phyloP scores from a whole-genome alignment of 2,797 vertebrate species.

The Sphaeramia orbicularis region DNA sequence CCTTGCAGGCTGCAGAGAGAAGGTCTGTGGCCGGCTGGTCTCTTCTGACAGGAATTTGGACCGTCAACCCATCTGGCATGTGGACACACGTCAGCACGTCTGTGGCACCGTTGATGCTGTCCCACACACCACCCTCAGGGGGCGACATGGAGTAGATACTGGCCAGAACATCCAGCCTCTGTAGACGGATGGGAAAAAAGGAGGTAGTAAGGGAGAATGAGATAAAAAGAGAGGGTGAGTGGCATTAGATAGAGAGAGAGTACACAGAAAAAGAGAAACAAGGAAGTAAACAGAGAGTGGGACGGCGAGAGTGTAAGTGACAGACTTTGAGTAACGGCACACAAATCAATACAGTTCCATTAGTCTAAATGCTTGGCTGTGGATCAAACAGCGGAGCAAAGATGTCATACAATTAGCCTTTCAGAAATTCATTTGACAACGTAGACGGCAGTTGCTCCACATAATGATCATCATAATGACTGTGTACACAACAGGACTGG shows the following conservation, averaged over 20 bases:
- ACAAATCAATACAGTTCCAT: constrained; percentile 79
- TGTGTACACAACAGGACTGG: constrained; percentile 60
- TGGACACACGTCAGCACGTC: constrained; percentile 82
- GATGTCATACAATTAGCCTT: constrained; percentile 74
- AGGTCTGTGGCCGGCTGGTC: constrained; percentile 89
- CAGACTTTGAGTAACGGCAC: constrained; percentile 46
- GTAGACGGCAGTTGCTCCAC: constrained; percentile 54
- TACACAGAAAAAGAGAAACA: constrained; percentile 4
- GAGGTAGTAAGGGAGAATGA: background rate
- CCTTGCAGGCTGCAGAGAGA: constrained; percentile 91
- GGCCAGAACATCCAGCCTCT: constrained; percentile 86
- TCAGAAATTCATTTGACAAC: constrained; percentile 80
- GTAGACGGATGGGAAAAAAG: constrained; percentile 20
- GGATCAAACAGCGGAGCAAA: constrained; percentile 68
- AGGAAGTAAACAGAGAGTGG: constrained; percentile 39
- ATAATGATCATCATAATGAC: constrained; percentile 75
- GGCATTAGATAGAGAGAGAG: constrained; percentile 9
- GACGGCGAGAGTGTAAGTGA: constrained; percentile 8
- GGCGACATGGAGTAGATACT: constrained; percentile 86
- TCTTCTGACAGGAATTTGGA: constrained; percentile 86
- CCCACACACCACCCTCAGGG: constrained; percentile 83
- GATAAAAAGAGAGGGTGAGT: background rate
- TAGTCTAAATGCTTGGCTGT: constrained; percentile 78
- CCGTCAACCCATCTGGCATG: constrained; percentile 87
- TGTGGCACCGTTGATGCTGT: constrained; percentile 64